Conservation (phyloP, 2,797 vertebrate genomes). For the Lateolabrax maculatus region DNA sequence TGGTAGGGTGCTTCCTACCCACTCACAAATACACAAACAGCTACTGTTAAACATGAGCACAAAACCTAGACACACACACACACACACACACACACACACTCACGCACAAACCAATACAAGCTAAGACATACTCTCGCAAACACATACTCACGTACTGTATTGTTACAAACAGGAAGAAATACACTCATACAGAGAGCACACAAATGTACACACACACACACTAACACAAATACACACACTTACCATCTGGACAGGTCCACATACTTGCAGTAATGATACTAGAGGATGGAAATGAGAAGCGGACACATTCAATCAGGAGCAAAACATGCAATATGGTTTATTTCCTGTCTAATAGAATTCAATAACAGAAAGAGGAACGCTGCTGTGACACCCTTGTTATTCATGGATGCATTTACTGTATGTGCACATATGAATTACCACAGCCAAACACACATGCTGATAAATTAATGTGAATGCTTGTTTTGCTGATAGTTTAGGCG, state of each 20-base stretch:
- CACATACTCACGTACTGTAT: slow-evolving; percentile 13
- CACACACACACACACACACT: background rate
- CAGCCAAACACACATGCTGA: slow-evolving; percentile 29
- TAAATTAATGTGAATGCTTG: slow-evolving; percentile 50
- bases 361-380: background rate
- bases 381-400: slow-evolving; percentile 8
- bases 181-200: background rate
- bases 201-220: background rate
- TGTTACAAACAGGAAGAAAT: slow-evolving; percentile 9
- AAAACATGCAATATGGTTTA: slow-evolving; percentile 5
- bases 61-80: slow-evolving; percentile 3
- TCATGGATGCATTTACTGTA: slow-evolving; percentile 12
- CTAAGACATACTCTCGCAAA: slow-evolving; percentile 1
- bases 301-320: background rate
- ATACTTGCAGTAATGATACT: slow-evolving; percentile 5
- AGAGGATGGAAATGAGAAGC: slow-evolving; percentile 21
- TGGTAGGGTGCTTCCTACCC: slow-evolving; percentile 13
- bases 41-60: slow-evolving; percentile 16
- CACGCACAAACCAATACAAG: slow-evolving; percentile 18
- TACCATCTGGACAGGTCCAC: slow-evolving; percentile 42
- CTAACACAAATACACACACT: slow-evolving; percentile 3
- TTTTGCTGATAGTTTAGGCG: slow-evolving; percentile 43
- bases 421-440: slow-evolving; percentile 27
- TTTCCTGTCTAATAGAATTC: slow-evolving; percentile 33
- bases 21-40: slow-evolving; percentile 43